These are phyloP conservation scores for Callipepla squamata DNA, from an alignment of 2,113 vertebrate genomes.

Conservation along the genomic window DNA sequence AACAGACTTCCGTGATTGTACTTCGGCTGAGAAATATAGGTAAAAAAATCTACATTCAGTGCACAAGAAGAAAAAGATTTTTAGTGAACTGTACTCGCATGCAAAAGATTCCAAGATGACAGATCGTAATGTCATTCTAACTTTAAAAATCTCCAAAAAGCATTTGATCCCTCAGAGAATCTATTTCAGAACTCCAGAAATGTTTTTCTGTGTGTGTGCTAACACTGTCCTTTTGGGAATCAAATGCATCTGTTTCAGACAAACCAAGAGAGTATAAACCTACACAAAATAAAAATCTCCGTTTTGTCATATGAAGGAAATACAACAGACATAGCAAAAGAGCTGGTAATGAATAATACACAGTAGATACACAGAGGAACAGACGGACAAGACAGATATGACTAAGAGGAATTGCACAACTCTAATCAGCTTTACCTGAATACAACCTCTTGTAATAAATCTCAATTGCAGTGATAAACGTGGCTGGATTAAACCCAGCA, in stretches of 20 bases:
- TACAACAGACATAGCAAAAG: not conserved
- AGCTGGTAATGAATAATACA: not conserved
- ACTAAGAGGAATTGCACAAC: not conserved
- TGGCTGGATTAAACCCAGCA: not conserved
- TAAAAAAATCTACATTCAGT: not conserved
- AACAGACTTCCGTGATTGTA: not conserved
- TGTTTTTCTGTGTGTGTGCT: not conserved
- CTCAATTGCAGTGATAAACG: not conserved
- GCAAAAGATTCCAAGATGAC: not conserved
- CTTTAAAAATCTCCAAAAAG: constrained; percentile 9
- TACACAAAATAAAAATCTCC: not conserved
- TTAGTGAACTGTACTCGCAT: not conserved
- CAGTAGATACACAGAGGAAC: not conserved
- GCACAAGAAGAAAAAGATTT: not conserved
- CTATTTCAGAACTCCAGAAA: not conserved
- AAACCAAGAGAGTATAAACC: not conserved
- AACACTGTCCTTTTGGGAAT: not conserved
- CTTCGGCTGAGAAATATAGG: not conserved
- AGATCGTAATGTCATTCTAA: not conserved
- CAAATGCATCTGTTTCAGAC: not conserved
- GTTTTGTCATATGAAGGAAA: not conserved
- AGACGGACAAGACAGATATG: not conserved
- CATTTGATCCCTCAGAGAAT: not conserved
- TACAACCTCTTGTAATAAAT: not conserved
- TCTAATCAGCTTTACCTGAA: constrained; percentile 31